Percentiles rank a stretch among this genome's conserved stretches.
Evolutionary conservation across 2,113 vertebrate genomes (phyloP).

Genomic region (Psammodynastes pulverulentus): DNA sequence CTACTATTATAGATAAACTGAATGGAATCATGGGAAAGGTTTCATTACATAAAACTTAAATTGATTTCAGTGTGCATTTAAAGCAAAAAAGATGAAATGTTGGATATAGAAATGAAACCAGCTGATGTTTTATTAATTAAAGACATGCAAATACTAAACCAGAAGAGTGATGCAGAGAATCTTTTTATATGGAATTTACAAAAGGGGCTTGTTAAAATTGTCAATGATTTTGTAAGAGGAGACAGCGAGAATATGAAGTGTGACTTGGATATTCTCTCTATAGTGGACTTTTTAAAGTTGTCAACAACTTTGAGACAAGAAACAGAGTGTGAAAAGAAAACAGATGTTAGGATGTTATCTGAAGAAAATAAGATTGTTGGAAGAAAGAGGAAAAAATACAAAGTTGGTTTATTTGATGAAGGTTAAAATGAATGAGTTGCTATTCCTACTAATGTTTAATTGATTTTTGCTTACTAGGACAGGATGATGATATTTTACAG

Average conservation of each 20-base stretch:
- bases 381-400: background rate
- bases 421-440: background rate
- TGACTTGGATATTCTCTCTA: background rate
- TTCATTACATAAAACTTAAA: too few relatives aligned
- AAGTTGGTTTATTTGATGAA: background rate
- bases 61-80: too few relatives aligned
- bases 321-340: background rate
- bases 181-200: too few relatives aligned
- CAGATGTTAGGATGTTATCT: background rate
- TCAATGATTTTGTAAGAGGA: background rate
- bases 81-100: too few relatives aligned
- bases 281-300: background rate
- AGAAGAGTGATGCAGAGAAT: background rate
- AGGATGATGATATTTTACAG: background rate
- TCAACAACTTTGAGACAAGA: background rate
- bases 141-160: background rate
- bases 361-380: background rate
- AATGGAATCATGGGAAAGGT: too few relatives aligned
- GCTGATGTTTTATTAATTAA: background rate
- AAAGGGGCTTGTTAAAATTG: background rate
- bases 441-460: background rate
- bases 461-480: background rate
- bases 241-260: background rate
- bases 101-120: background rate
- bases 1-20: too few relatives aligned